Conservation (phyloP, 2,113 vertebrate species). For the Brachyistius frenatus region DNA sequence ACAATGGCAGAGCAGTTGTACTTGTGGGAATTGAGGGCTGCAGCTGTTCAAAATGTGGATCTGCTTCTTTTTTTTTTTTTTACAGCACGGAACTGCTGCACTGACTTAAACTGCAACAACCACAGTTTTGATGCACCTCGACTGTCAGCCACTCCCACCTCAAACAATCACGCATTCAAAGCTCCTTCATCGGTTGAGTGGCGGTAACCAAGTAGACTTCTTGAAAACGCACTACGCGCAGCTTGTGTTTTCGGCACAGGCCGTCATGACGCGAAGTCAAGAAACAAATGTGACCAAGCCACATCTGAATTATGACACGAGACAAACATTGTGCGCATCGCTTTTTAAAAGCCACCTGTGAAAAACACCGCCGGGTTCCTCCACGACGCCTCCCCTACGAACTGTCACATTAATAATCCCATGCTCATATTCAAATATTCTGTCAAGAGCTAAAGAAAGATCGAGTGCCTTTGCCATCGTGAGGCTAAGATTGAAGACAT, state of each 20-base stretch:
- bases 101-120: conserved; percentile 3
- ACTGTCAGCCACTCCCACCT: background rate
- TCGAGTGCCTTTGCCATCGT: conserved; percentile 91
- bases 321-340: background rate
- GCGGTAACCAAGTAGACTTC: too few relatives aligned
- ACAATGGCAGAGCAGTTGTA: conserved; percentile 27
- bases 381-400: conserved; percentile 83
- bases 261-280: conserved; percentile 26
- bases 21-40: conserved; percentile 40
- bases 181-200: too few relatives aligned
- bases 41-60: conserved; percentile 30
- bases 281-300: conserved; percentile 26
- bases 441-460: conserved; percentile 95
- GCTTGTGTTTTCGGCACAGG: background rate
- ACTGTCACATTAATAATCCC: conserved; percentile 95
- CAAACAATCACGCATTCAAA: background rate
- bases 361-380: conserved; percentile 78
- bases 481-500: conserved; percentile 96
- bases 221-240: too few relatives aligned
- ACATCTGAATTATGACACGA: background rate
- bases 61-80: conserved; percentile 26
- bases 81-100: background rate
- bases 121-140: background rate
- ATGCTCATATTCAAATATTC: conserved; percentile 97
- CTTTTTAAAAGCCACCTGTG: conserved; percentile 65